Evolutionary conservation across 2,888 invertebrate genomes (phyloP).

Genomic region (Eurois occulta): DNA sequence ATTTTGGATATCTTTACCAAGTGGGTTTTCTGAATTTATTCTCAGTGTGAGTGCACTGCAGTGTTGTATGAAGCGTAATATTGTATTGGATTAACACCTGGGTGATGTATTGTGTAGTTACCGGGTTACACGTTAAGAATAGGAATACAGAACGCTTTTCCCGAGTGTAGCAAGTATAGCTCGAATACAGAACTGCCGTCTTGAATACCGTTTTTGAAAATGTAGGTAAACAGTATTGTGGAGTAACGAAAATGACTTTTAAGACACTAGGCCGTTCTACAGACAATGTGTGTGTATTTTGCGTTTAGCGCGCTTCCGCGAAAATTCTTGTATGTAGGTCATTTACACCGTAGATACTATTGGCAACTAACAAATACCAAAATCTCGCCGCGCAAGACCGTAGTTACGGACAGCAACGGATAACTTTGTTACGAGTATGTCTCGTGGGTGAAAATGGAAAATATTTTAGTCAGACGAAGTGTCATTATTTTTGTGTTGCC

Average conservation of each 20-base stretch:
- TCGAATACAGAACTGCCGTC: background rate
- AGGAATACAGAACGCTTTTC: slow-evolving; percentile 39
- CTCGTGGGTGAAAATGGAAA: background rate
- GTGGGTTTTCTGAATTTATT: slow-evolving; percentile 9
- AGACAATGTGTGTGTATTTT: background rate
- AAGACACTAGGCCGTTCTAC: background rate
- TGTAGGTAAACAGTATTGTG: background rate
- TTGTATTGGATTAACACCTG: slow-evolving; percentile 57
- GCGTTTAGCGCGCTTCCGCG: slow-evolving; percentile 19
- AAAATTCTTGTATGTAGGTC: slow-evolving; percentile 21
- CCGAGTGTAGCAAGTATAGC: slow-evolving; percentile 25
- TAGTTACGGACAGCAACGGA: background rate
- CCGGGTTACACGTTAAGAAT: slow-evolving; percentile 55
- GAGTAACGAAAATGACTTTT: background rate
- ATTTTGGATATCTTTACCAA: background rate
- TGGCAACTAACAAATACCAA: slow-evolving; percentile 8
- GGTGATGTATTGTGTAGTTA: slow-evolving; percentile 31
- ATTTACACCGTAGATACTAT: slow-evolving; percentile 1
- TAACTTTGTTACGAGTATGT: background rate
- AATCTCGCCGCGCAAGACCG: background rate
- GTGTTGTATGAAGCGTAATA: slow-evolving; percentile 52
- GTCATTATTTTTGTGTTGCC: background rate
- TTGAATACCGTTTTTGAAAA: background rate
- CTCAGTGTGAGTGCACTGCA: background rate
- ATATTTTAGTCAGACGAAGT: background rate